Base-by-base conservation (phyloP, 2,797 vertebrate species). In the Lutjanus campechanus region DNA sequence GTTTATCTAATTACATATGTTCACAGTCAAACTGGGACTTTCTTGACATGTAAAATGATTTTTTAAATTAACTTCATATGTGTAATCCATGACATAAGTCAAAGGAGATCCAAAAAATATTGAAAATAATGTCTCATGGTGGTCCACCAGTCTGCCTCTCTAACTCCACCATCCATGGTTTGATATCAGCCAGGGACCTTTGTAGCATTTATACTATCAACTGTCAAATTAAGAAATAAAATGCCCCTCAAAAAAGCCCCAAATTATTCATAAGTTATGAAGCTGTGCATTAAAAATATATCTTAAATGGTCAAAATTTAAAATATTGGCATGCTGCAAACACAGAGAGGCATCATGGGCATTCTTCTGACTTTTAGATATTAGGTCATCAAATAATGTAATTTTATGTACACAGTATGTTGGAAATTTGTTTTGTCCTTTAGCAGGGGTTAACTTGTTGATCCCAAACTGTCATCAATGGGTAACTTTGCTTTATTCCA, bases 261-360 rank as follows among this genome's bases (percentile, higher is more conserved):
- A 16, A 40, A 20, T 7, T 36, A 7, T 25, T 46, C 49, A 17
- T 10, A n/a, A 36, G 5, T 41, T 25, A 22, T 54, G 20, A 61
- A 50, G 8, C 69, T 71, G 4, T 46, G 22, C 10, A 11, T n/a
- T 63, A 12, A 63, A 73, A 56, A 46, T 29, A 7, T 40, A 49
- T 51, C 11, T 2, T 44, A 47, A 70, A 68, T 20, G 41, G 58
- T 20, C 47, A 0, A 10, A 36, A 0, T 55, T 17, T 50, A 29
- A 69, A 77, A 55, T 29, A 40, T 17, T 55, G 8, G 46, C 20
- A 4, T 47, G 53, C 22, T 71, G 49, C 49, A 76, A 43, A 74
- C 56, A 74, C 58, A 69, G 44, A 65, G 43, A 71, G 68, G 65
- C 69, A 62, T 58, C 49, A 7, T 58, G 20, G 53, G 53, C 16